These are phyloP conservation scores for Himalopsyche phryganea DNA, from an alignment of 1,140 invertebrate genomes.

Conservation along the genomic window DNA sequence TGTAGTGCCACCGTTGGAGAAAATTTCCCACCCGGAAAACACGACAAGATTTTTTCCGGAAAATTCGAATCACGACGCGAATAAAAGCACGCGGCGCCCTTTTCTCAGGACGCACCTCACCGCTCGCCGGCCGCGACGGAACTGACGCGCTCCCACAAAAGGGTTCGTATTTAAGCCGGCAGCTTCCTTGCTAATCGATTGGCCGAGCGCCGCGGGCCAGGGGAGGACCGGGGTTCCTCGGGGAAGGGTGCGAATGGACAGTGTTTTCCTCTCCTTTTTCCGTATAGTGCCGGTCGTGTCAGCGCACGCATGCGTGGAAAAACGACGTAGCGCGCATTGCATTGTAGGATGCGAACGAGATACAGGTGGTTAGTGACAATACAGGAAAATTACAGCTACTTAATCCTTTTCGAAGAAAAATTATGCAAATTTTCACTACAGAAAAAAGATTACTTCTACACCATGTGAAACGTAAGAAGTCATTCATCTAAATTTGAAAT, in stretches of 20 bases:
- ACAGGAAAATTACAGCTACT: too few species aligned
- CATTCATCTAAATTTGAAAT: too few species aligned
- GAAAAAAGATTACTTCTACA: too few species aligned
- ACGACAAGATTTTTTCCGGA: conserved; percentile 7
- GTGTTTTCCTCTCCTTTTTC: conserved; percentile 2
- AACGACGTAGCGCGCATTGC: too few species aligned
- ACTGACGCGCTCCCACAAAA: conserved; percentile 30
- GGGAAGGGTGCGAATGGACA: conserved; percentile 11
- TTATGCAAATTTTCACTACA: too few species aligned
- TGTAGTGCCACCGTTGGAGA: neutral
- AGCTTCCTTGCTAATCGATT: conserved; percentile 31
- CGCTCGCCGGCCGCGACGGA: conserved; percentile 26
- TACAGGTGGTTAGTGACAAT: conserved; percentile 31
- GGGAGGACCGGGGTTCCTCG: neutral
- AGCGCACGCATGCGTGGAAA: neutral
- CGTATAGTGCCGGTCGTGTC: neutral
- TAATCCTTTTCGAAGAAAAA: too few species aligned
- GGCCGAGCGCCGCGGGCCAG: conserved; percentile 18
- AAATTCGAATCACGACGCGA: neutral
- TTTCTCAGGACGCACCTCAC: conserved; percentile 14
- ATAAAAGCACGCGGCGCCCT: conserved; percentile 10
- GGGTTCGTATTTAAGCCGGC: conserved; percentile 33
- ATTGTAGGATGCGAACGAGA: conserved; percentile 4
- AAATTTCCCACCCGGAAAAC: conserved; percentile 6
- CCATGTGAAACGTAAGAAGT: too few species aligned